Conservation (phyloP, 2,113 vertebrate species). For the Conger conger region DNA sequence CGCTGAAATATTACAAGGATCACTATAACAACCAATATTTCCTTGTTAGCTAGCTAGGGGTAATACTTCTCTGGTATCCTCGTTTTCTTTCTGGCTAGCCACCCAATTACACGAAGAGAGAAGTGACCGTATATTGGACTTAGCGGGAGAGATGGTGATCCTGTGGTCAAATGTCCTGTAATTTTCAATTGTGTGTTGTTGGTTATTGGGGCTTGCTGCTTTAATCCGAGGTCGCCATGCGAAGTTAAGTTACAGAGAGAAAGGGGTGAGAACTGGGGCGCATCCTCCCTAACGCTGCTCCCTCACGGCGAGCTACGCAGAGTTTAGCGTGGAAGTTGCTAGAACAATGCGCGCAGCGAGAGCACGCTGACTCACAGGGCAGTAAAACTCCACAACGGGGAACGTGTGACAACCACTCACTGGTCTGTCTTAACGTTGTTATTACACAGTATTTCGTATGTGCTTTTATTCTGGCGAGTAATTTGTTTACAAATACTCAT, state of each 20-base stretch:
- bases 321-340: conserved; percentile 7
- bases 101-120: neutral
- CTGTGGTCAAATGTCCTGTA: neutral
- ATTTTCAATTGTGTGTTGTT: neutral
- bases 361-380: too few species aligned
- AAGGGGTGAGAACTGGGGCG: neutral
- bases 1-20: neutral
- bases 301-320: neutral
- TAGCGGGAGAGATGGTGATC: neutral
- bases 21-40: neutral
- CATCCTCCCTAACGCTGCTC: neutral
- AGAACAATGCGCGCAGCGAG: neutral
- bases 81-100: neutral
- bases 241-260: neutral
- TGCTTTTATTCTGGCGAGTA: neutral
- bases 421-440: too few species aligned
- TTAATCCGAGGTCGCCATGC: neutral
- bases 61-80: neutral
- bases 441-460: too few species aligned
- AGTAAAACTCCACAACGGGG: too few species aligned
- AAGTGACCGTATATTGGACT: neutral
- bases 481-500: neutral
- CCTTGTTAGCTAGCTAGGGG: neutral
- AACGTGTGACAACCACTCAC: too few species aligned
- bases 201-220: neutral